Evolutionary conservation across 2,113 vertebrate genomes (phyloP).

Genomic region (Rhodinocichla rosea): DNA sequence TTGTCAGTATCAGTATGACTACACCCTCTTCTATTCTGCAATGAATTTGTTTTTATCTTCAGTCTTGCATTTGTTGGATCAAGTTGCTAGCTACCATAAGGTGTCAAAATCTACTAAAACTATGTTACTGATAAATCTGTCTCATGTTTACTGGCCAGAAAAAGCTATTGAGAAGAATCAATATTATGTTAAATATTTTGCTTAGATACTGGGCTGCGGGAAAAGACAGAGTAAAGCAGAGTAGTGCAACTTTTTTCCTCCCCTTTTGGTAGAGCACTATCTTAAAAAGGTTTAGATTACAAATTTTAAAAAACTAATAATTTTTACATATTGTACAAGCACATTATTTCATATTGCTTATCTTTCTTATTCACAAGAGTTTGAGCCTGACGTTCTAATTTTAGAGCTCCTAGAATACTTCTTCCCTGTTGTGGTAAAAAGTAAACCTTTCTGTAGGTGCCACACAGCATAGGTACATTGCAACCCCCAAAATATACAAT

Average conservation of each 20-base stretch:
- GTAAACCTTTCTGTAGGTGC: not conserved
- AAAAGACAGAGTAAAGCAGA: not conserved
- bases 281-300: not conserved
- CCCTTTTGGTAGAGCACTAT: not conserved
- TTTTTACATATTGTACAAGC: not conserved
- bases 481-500: not conserved
- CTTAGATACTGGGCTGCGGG: not conserved
- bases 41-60: slow-evolving; percentile 11
- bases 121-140: slow-evolving; percentile 44
- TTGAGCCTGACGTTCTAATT: not conserved
- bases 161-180: not conserved
- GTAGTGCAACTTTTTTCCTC: not conserved
- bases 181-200: slow-evolving; percentile 18
- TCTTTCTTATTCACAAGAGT: not conserved
- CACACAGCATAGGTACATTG: not conserved
- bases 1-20: slow-evolving; percentile 18
- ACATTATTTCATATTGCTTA: not conserved
- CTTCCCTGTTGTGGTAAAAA: not conserved
- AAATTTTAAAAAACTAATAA: not conserved
- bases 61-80: slow-evolving; percentile 37
- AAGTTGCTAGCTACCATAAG: slow-evolving; percentile 41
- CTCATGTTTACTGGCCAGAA: not conserved
- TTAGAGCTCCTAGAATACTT: not conserved
- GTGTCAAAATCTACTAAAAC: slow-evolving; percentile 40
- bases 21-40: not conserved